Evolutionary conservation across 2,113 vertebrate genomes (phyloP).

Genomic region (Pampusana beccarii): DNA sequence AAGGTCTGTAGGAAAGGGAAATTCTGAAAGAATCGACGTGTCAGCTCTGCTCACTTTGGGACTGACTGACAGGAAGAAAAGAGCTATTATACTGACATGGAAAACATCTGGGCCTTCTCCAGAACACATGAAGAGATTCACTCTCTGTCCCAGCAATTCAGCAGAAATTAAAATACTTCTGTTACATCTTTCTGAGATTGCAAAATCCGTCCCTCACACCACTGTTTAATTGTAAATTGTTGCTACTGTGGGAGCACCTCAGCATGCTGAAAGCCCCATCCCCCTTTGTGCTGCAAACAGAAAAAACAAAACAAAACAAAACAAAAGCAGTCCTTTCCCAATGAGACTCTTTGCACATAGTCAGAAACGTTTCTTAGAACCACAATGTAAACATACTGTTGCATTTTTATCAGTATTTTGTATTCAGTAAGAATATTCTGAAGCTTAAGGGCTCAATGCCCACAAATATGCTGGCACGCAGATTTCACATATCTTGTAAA

Average conservation of each 20-base stretch:
- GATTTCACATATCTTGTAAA: constrained; percentile 10
- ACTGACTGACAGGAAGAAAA: constrained; percentile 18
- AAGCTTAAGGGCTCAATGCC: constrained; percentile 59
- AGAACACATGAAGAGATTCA: not conserved
- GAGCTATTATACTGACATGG: not conserved
- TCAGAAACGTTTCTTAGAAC: constrained; percentile 25
- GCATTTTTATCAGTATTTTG: constrained; percentile 49
- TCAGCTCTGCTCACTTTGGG: constrained; percentile 40
- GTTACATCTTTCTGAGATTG: not conserved
- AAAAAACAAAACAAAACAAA: not conserved
- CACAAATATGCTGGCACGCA: constrained; percentile 16
- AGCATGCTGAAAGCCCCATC: not conserved
- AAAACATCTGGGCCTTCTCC: not conserved
- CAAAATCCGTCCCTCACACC: not conserved
- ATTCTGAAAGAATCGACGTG: not conserved
- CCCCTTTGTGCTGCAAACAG: not conserved
- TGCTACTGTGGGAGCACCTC: not conserved
- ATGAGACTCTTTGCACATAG: constrained; percentile 33
- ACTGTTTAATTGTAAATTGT: not conserved
- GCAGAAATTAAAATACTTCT: not conserved
- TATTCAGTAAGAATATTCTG: constrained; percentile 31
- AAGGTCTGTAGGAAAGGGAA: not conserved
- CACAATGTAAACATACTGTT: not conserved
- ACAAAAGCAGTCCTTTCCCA: not conserved
- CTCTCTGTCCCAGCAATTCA: not conserved